Conservation (phyloP, 2,888 invertebrate species). For the Cancer borealis region DNA sequence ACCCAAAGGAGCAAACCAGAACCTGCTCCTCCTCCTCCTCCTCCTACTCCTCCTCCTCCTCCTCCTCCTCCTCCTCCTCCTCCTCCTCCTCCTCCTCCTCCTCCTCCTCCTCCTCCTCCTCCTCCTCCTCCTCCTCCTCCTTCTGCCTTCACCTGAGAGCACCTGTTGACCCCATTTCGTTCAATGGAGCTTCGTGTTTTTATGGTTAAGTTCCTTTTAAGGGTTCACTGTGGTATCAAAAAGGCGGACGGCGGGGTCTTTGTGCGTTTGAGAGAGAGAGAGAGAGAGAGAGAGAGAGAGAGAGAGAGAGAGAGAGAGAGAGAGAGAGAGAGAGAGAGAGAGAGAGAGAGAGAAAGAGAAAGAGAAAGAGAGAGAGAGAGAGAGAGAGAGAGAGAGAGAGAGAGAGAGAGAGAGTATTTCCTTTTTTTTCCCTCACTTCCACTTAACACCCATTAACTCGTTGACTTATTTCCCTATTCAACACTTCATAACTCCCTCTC, state of each 20-base stretch:
- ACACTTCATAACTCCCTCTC: conserved; percentile 37
- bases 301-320: conserved; percentile 18
- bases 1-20: background rate
- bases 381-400: conserved; percentile 34
- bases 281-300: conserved; percentile 30
- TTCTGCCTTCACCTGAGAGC: background rate
- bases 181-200: background rate
- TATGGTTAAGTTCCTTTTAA: background rate
- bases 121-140: background rate
- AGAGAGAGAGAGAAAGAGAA: conserved; percentile 42
- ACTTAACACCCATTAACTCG: conserved; percentile 18
- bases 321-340: conserved; percentile 22
- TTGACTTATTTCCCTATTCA: background rate
- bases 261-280: conserved; percentile 33
- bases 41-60: conserved; percentile 19
- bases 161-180: conserved; percentile 17
- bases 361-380: conserved; percentile 36
- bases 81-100: background rate
- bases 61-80: background rate
- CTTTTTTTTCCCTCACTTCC: background rate
- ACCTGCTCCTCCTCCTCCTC: background rate
- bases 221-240: background rate
- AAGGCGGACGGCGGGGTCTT: background rate
- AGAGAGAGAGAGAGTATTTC: conserved; percentile 4
- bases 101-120: background rate